Base-by-base conservation (phyloP, 2,888 invertebrate species). In the Subacronicta megacephala region DNA sequence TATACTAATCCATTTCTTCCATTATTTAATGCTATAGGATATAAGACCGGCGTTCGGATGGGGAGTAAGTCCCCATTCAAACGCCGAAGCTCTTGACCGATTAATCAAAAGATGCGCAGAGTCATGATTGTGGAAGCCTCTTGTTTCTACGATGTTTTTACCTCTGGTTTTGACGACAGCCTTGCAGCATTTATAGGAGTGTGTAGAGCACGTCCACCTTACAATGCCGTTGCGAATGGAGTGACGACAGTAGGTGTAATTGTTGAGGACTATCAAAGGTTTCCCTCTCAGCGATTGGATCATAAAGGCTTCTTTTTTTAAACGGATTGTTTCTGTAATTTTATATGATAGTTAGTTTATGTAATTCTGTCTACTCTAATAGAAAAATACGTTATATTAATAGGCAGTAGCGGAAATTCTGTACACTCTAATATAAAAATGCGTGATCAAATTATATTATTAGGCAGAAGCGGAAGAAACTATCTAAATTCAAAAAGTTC, bases 181-280 rank as follows among this genome's bases (percentile, higher is more conserved):
- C 46, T 92, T 92, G 70, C 93, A 94, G 58, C 90, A 89, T 68
- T 90, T 92, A 60, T 92, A 90, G 1, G 91, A 88, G 66, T 94
- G 94, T 0, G 93, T 94, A 0, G 94, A 93, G 50, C 94, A 94
- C 0, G 89, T 91, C 94, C 94, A 94, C 4, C 93, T 69, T 0
- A 87, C 80, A 10, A 90, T 74, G 0, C 88, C 89, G 33, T 88
- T 90, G 9, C 91, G 78, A 0, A 80, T 65, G 0, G 90, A 93
- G 63, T 94, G 93, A 43, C 83, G 85, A 66, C 92, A 93, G 69
- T 89, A 93, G 0, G 93, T 89, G 59, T 90, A 94, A 6, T 90
- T 85, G 47, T 90, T 89, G 77, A 83, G 90, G 1, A 90, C 84
- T 9, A 92, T 88, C 7, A 93, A 54, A 5, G 89, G 90, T 56